A percentile compares a stretch with the other conserved stretches of the same genome.
Conservation (phyloP, 2,888 invertebrate species). For the Mythimna impura region DNA sequence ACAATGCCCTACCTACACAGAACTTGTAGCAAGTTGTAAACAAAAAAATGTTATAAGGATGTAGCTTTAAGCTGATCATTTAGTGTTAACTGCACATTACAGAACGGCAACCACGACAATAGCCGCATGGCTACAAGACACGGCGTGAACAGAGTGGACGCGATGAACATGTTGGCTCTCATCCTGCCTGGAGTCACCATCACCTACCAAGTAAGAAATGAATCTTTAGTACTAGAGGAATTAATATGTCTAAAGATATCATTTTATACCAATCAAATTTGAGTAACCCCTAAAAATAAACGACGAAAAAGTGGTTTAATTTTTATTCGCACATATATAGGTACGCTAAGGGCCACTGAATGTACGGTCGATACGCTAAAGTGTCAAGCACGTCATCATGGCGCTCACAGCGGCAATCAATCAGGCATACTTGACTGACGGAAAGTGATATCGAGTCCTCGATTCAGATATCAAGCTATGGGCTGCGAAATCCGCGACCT, state of each 20-base stretch:
- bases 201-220: slow-evolving; percentile 93
- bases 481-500: no score
- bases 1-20: background rate
- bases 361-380: background rate
- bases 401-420: background rate
- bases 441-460: background rate
- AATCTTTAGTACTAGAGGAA: background rate
- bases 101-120: slow-evolving; percentile 94
- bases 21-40: background rate
- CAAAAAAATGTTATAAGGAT: background rate
- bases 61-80: no score
- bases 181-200: slow-evolving; percentile 95
- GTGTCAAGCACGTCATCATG: no score
- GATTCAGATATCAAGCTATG: no score
- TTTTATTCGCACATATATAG: background rate
- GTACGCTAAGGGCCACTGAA: background rate
- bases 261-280: background rate
- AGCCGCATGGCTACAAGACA: slow-evolving; percentile 92
- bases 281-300: background rate
- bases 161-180: slow-evolving; percentile 94
- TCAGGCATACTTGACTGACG: no score
- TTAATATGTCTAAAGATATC: background rate
- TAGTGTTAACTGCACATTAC: slow-evolving; percentile 6
- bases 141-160: slow-evolving; percentile 92
- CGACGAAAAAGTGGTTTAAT: background rate